Conservation (phyloP, 2,113 vertebrate species). For the Phaethon lepturus region DNA sequence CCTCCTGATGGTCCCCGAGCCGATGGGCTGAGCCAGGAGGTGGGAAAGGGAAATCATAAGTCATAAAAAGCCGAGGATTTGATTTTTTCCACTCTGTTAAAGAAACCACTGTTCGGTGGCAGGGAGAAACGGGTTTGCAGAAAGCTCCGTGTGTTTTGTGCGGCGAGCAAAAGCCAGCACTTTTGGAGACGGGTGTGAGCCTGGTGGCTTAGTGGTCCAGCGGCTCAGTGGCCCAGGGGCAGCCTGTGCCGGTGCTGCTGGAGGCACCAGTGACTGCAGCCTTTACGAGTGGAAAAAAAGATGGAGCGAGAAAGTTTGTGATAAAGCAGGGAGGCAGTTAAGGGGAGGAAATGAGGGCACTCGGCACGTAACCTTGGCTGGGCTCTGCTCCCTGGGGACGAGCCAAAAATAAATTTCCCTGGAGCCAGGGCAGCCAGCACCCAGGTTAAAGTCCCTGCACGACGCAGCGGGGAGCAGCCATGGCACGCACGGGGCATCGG, state of each 20-base stretch:
- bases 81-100: fast-evolving
- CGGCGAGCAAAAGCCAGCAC: background rate
- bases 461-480: background rate
- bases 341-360: background rate
- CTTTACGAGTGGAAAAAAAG: conserved; percentile 50
- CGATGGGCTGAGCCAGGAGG: background rate
- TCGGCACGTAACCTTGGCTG: background rate
- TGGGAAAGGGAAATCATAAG: background rate
- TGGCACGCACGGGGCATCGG: fast-evolving
- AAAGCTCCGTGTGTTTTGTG: background rate
- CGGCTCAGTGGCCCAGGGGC: background rate
- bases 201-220: background rate
- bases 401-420: conserved; percentile 37
- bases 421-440: background rate
- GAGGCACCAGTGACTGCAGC: background rate
- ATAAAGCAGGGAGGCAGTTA: conserved; percentile 64
- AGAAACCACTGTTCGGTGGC: background rate
- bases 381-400: background rate
- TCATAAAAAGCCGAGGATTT: background rate
- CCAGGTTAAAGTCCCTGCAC: background rate
- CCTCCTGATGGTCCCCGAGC: background rate
- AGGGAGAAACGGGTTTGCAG: background rate
- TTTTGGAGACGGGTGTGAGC: background rate
- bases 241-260: background rate
- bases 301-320: conserved; percentile 25